Conservation (phyloP, 2,113 vertebrate species). For the Loxodonta africana region DNA sequence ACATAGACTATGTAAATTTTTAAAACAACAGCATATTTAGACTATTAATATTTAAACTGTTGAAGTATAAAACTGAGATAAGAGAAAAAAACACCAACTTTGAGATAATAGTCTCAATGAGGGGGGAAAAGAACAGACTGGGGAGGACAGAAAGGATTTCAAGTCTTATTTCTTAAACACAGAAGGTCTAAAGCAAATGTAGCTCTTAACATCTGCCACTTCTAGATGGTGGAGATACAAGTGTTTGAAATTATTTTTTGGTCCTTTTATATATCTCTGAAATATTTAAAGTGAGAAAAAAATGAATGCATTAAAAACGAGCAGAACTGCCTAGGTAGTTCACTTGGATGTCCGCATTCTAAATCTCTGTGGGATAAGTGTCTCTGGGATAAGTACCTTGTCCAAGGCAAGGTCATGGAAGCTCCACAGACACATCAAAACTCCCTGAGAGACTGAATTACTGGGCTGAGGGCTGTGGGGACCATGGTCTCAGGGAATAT, state of each 20-base stretch:
- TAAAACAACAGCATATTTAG: not conserved
- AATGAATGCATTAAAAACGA: not conserved
- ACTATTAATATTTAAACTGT: not conserved
- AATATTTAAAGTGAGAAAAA: constrained; percentile 30
- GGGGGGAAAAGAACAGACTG: not conserved
- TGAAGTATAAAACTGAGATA: not conserved
- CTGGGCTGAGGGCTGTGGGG: no score
- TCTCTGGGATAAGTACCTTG: constrained; percentile 84
- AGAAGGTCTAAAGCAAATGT: constrained; percentile 1
- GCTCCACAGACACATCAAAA: no score
- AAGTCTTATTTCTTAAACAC: not conserved
- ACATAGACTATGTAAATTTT: not conserved
- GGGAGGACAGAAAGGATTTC: not conserved
- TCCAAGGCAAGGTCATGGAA: no score
- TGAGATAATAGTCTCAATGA: not conserved
- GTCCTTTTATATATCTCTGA: constrained; percentile 3
- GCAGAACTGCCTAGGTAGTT: not conserved
- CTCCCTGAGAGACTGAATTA: no score
- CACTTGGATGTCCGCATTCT: not conserved
- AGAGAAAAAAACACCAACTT: constrained; percentile 4
- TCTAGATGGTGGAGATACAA: not conserved
- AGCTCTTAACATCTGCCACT: not conserved
- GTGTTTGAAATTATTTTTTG: not conserved
- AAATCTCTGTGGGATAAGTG: not conserved
- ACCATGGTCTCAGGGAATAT: no score